Percentiles rank a stretch among this genome's conserved stretches.
phyloP scores from a whole-genome alignment of 2,888 invertebrate genomes.

The Tethea ocularis region DNA sequence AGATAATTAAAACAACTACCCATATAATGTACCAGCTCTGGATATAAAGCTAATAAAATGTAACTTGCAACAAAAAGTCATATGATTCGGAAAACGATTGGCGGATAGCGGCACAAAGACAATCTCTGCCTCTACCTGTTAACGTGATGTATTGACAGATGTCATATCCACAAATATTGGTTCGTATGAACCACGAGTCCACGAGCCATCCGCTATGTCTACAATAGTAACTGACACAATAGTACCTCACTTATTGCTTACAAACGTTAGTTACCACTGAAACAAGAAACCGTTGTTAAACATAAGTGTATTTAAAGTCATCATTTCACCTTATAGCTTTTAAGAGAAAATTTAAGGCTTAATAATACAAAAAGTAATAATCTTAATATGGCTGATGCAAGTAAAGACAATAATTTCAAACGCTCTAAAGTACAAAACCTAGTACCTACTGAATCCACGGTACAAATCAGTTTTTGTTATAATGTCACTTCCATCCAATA shows the following conservation, averaged over 20 bases:
- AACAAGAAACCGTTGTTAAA: not conserved
- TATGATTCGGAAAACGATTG: not conserved
- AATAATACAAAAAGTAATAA: not conserved
- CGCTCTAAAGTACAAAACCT: too few species aligned
- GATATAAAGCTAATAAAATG: too few species aligned
- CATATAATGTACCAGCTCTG: too few species aligned
- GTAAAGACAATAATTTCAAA: too few species aligned
- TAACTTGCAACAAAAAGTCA: not conserved
- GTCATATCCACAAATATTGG: constrained; percentile 45
- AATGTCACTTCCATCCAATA: too few species aligned
- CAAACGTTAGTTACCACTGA: not conserved
- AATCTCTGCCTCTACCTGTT: not conserved
- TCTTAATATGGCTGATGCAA: too few species aligned
- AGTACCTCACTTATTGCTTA: not conserved
- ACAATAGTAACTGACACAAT: constrained; percentile 1
- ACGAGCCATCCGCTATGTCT: constrained; percentile 12
- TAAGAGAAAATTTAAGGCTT: not conserved
- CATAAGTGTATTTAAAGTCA: not conserved
- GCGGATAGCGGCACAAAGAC: not conserved
- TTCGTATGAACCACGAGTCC: constrained; percentile 18
- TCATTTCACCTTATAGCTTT: too few species aligned
- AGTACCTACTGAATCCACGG: too few species aligned
- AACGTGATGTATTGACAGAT: not conserved
- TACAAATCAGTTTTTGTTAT: too few species aligned
- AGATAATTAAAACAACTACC: too few species aligned